Percentiles rank a stretch among this genome's conserved stretches.
phyloP scores from a whole-genome alignment of 2,113 vertebrate species.

The Micromys minutus region DNA sequence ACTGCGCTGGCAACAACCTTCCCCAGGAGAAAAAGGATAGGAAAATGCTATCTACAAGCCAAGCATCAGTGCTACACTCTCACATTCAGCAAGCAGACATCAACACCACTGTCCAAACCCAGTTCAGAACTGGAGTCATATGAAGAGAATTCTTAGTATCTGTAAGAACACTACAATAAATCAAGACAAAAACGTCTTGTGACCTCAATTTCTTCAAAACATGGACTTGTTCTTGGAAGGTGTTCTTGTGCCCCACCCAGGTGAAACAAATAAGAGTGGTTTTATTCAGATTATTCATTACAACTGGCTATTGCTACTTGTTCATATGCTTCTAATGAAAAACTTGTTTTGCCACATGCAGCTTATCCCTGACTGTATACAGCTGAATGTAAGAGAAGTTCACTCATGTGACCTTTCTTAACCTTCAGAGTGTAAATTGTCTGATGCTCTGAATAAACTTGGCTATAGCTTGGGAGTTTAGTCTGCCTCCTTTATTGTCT shows the following conservation, averaged over 20 bases:
- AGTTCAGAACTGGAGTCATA: background rate
- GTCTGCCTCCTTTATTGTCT: background rate
- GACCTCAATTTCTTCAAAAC: background rate
- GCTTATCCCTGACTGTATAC: background rate
- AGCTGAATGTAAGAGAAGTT: background rate
- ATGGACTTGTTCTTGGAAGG: background rate
- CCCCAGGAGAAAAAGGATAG: background rate
- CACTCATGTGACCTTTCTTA: background rate
- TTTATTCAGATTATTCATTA: background rate
- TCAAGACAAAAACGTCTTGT: background rate
- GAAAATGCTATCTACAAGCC: too few relatives aligned
- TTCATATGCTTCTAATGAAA: background rate
- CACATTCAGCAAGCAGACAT: background rate
- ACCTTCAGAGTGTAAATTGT: background rate
- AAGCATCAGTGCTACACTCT: too few relatives aligned
- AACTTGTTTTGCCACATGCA: background rate
- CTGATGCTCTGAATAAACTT: background rate
- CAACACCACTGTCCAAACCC: background rate
- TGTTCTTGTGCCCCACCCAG: background rate
- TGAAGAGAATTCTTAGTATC: background rate
- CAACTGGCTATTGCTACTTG: background rate
- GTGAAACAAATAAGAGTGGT: background rate
- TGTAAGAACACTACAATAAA: background rate
- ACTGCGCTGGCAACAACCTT: background rate
- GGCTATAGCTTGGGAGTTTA: background rate